These are phyloP conservation scores for Drosophila triauraria DNA, from an alignment of 1,140 invertebrate species.

Conservation along the genomic window DNA sequence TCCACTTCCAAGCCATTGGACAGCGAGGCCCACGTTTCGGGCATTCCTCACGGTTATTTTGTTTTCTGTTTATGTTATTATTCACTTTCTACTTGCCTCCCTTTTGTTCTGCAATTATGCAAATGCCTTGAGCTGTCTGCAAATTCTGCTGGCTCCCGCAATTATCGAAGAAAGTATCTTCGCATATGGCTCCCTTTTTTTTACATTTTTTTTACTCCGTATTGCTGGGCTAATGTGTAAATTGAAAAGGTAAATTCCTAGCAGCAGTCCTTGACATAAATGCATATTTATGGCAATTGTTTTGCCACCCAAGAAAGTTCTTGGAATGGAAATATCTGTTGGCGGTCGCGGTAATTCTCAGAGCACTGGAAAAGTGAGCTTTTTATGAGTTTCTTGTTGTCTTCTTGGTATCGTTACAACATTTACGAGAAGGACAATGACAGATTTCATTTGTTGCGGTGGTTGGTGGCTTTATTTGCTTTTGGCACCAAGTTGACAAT, in stretches of 20 bases:
- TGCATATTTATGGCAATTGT: conserved; percentile 38
- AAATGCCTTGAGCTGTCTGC: conserved; percentile 35
- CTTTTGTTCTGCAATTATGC: conserved; percentile 30
- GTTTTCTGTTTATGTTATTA: conserved; percentile 44
- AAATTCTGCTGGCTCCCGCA: conserved; percentile 7
- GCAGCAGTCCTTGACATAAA: conserved; percentile 22
- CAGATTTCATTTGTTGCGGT: conserved; percentile 5
- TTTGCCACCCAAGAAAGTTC: conserved; percentile 2
- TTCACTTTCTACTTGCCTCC: conserved; percentile 14
- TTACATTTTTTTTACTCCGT: neutral
- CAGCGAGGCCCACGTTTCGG: conserved; percentile 20
- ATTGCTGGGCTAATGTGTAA: conserved; percentile 14
- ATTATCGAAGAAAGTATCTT: conserved; percentile 15
- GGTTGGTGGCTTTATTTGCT: conserved; percentile 9
- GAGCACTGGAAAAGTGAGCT: conserved; percentile 12
- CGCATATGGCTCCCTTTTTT: conserved; percentile 4
- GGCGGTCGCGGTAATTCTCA: conserved; percentile 22
- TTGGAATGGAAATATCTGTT: conserved; percentile 3
- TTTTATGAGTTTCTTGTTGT: neutral
- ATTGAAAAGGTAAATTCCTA: conserved; percentile 15
- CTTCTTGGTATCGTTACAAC: neutral
- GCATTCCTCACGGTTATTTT: conserved; percentile 41
- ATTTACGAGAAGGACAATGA: conserved; percentile 7
- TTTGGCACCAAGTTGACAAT: conserved; percentile 16
- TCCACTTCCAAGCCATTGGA: conserved; percentile 26